Evolutionary conservation across 2,113 vertebrate species (phyloP).

Genomic region (Propithecus coquereli): DNA sequence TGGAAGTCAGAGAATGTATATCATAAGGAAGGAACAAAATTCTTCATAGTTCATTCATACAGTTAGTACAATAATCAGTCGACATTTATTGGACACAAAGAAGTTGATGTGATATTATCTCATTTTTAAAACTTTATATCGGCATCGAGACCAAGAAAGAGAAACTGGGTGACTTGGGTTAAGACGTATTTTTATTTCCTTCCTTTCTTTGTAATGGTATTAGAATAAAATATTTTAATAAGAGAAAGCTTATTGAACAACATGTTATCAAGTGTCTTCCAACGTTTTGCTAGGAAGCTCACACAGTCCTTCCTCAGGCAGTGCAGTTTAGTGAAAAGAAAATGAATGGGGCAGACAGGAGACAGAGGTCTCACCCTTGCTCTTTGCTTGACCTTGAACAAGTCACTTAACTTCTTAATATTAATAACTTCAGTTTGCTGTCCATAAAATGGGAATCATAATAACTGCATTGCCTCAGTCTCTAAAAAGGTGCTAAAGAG

Average conservation of each 20-base stretch:
- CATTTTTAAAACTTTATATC: neutral
- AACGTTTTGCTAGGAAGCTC: neutral
- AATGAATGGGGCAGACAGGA: neutral
- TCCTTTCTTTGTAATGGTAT: neutral
- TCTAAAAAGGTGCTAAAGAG: neutral
- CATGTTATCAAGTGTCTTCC: neutral
- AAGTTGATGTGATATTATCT: neutral
- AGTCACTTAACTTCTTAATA: neutral
- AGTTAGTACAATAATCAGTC: neutral
- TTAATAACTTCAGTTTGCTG: neutral
- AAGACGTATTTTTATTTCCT: neutral
- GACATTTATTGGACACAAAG: neutral
- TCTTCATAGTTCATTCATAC: neutral
- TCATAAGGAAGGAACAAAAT: neutral
- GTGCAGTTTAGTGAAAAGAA: neutral
- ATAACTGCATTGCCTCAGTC: neutral
- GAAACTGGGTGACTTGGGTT: neutral
- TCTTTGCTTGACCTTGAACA: slow-evolving; percentile 1
- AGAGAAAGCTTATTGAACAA: neutral
- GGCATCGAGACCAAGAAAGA: neutral
- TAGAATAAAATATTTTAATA: slow-evolving; percentile 13
- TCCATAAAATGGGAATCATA: neutral
- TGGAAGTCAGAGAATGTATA: neutral
- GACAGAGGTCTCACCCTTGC: neutral
- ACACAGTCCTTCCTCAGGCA: neutral